Evolutionary conservation across 2,888 invertebrate genomes (phyloP).

Genomic region (Nemapogon koenigi): DNA sequence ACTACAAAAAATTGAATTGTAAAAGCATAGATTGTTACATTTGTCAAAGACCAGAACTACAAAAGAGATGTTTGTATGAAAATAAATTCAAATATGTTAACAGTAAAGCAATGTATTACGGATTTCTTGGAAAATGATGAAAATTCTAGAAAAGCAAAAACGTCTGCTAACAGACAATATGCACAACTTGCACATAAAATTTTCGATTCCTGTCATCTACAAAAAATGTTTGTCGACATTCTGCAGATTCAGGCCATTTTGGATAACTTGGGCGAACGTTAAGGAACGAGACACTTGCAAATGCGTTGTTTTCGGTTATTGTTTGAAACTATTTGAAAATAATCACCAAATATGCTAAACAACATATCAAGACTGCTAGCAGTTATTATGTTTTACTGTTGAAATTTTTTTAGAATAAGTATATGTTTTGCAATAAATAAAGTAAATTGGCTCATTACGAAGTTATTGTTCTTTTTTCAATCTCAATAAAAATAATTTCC

Average conservation of each 20-base stretch:
- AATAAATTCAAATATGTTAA: conserved; percentile 13
- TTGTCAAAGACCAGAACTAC: conserved; percentile 11
- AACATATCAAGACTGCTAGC: no score
- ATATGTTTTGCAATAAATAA: no score
- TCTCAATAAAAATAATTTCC: no score
- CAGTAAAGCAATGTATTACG: conserved; percentile 12
- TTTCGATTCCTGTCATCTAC: not conserved
- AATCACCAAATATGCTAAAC: no score
- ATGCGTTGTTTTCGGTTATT: conserved; percentile 15
- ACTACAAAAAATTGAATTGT: no score
- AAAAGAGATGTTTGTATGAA: conserved; percentile 11
- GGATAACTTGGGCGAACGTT: conserved; percentile 17
- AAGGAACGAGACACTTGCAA: conserved; percentile 15
- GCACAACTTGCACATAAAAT: conserved; percentile 17
- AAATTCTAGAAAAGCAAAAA: conserved; percentile 18
- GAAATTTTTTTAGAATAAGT: no score
- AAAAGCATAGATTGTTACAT: not conserved
- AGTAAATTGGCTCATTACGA: no score
- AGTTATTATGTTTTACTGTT: no score
- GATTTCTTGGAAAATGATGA: conserved; percentile 19
- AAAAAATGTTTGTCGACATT: conserved; percentile 13
- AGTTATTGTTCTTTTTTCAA: no score
- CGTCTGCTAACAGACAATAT: conserved; percentile 16
- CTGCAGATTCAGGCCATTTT: conserved; percentile 17
- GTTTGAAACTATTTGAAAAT: no score